A percentile compares a stretch with the other conserved stretches of the same genome.
phyloP scores from a whole-genome alignment of 2,888 invertebrate species.

The Ochropleura leucogaster region DNA sequence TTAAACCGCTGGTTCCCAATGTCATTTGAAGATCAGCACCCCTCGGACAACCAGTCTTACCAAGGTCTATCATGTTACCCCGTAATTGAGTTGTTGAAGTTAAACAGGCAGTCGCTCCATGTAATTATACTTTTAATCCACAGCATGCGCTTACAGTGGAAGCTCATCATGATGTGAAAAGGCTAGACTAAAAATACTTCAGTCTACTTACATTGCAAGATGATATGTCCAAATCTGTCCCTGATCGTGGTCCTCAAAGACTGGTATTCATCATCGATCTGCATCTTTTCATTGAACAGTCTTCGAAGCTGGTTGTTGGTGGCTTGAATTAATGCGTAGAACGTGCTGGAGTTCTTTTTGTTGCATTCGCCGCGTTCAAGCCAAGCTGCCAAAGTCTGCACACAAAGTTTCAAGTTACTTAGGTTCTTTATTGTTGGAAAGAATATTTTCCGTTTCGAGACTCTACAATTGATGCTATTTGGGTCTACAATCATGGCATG shows the following conservation, averaged over 20 bases:
- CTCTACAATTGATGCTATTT: not conserved
- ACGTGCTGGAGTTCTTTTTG: constrained; percentile 96
- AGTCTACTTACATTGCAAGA: constrained; percentile 96
- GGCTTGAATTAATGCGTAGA: constrained; percentile 98
- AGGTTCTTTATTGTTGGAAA: not conserved
- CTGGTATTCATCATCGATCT: constrained; percentile 96
- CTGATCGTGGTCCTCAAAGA: constrained; percentile 94
- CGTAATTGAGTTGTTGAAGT: not conserved
- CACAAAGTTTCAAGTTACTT: not conserved
- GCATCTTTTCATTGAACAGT: constrained; percentile 95
- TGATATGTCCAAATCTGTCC: constrained; percentile 95
- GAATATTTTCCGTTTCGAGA: not conserved
- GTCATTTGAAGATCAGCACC: not conserved
- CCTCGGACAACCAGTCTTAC: constrained; percentile 1
- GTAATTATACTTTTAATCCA: not conserved
- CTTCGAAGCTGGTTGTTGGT: constrained; percentile 97
- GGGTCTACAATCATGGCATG: not conserved
- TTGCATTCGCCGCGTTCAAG: constrained; percentile 97
- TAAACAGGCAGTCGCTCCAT: not conserved
- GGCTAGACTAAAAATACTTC: not conserved
- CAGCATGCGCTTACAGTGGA: not conserved
- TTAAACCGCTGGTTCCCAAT: not conserved
- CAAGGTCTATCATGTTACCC: not conserved
- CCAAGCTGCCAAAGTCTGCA: constrained; percentile 95
- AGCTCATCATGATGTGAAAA: not conserved